Base-by-base conservation (phyloP, 2,113 vertebrate genomes). In the Spea multiplicata region DNA sequence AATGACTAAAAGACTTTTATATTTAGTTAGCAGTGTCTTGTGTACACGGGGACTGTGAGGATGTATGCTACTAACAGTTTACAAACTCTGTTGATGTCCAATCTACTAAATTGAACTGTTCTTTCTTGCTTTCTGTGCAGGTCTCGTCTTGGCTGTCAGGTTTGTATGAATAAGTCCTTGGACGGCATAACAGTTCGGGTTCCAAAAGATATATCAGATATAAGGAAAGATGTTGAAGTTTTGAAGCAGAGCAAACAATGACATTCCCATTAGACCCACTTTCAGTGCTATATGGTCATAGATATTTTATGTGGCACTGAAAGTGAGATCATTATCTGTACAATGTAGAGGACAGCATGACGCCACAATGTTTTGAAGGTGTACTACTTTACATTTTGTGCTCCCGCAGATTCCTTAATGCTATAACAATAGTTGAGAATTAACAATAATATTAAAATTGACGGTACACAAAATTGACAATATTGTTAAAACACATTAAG, bases 141-240 rank as follows among this genome's bases (percentile, higher is more conserved):
- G 12, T 91, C 92, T 0, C 90, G 92, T 17, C 88, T 94, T 9
- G 91, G 91, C 47, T 93, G 92, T 84, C 93, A 93, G 83, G 87
- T 94, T 75, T 85, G 78, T 0, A 1, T 94, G 17, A 88, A 86
- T 79, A 89, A 88, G 76, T 89, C 79, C 0, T 90, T 93, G 89
- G 87, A 93, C 14, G 91, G 90, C 8, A 47, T 92, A 81, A 92
- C 86, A 0, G 90, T 92, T 66, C 75, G 81, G 5, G 91, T 94
- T 3, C 90, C 92, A 0, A 76, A 66, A 61, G 88, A 87, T 6
- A 66, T 89, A 12, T 86, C 89, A 0, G 90, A 92, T 80, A 71
- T 88, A 62, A 84, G 90, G 83, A 86, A 0, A 48, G 82, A 85
- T 47, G 71, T 74, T 49, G 87, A 88, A 44, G 82, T 72, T 10